phyloP scores from a whole-genome alignment of 2,113 vertebrate genomes.

The Indri indri region DNA sequence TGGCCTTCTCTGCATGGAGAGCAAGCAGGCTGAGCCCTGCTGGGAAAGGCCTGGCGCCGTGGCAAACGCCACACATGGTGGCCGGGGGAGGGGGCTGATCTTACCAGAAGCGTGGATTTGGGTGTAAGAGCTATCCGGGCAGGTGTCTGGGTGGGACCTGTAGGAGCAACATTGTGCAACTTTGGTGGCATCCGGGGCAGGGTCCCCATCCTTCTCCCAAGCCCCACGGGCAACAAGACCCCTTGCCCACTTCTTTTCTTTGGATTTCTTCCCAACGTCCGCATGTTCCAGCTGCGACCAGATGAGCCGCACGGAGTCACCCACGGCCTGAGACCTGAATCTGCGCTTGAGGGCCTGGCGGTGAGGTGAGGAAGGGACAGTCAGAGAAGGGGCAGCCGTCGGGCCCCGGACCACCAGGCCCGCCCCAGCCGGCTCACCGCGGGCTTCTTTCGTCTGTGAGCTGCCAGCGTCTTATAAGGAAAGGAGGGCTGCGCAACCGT shows the following conservation, averaged over 20 bases:
- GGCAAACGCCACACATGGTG: rapidly evolving
- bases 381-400: background rate
- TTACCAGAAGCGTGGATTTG: conserved; percentile 29
- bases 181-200: background rate
- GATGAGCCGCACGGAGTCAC: conserved; percentile 43
- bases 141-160: background rate
- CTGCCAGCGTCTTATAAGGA: background rate
- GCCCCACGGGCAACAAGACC: rapidly evolving
- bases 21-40: background rate
- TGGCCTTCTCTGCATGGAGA: background rate
- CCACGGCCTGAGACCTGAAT: conserved; percentile 61
- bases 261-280: rapidly evolving
- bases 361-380: rapidly evolving
- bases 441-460: conserved; percentile 31
- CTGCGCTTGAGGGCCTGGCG: background rate
- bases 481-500: background rate
- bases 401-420: rapidly evolving
- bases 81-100: background rate
- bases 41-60: rapidly evolving
- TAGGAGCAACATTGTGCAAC: background rate
- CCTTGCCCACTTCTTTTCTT: background rate
- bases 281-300: background rate
- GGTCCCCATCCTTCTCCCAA: rapidly evolving
- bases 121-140: rapidly evolving
- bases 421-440: background rate